phyloP scores from a whole-genome alignment of 1,140 invertebrate genomes.

The Drosophila neocordata region DNA sequence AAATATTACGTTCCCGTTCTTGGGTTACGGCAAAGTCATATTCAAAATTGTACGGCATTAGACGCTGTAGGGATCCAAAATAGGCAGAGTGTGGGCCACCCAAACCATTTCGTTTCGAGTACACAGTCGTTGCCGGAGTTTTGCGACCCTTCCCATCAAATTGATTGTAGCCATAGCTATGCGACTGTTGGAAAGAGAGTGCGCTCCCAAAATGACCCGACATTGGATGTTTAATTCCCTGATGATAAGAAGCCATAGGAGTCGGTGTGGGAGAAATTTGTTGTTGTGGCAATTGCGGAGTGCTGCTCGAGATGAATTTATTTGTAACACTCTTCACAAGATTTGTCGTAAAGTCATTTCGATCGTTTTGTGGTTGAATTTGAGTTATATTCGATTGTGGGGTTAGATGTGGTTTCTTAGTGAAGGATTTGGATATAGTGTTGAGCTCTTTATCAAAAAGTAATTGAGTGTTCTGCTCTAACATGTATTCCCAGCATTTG shows the following conservation, averaged over 20 bases:
- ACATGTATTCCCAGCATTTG: slow-evolving; percentile 96
- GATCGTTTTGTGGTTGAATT: slow-evolving; percentile 42
- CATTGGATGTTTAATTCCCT: slow-evolving; percentile 36
- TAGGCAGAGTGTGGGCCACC: slow-evolving; percentile 91
- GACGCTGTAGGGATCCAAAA: slow-evolving; percentile 91
- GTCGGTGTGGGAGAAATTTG: slow-evolving; percentile 11
- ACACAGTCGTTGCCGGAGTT: slow-evolving; percentile 60
- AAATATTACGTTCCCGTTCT: slow-evolving; percentile 85
- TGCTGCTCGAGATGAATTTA: slow-evolving; percentile 78
- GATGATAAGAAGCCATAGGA: slow-evolving; percentile 39
- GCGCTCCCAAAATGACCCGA: slow-evolving; percentile 89
- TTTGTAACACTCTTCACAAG: slow-evolving; percentile 66
- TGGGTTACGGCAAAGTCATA: slow-evolving; percentile 92
- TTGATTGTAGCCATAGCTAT: slow-evolving; percentile 65
- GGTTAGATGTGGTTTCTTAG: slow-evolving; percentile 82
- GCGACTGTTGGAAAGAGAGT: slow-evolving; percentile 86
- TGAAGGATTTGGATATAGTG: slow-evolving; percentile 88
- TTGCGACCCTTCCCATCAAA: slow-evolving; percentile 82
- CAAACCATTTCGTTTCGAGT: slow-evolving; percentile 58
- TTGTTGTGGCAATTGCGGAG: slow-evolving; percentile 57
- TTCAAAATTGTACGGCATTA: slow-evolving; percentile 93
- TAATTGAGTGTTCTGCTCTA: slow-evolving; percentile 94
- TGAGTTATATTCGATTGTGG: slow-evolving; percentile 72
- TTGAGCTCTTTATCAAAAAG: slow-evolving; percentile 94
- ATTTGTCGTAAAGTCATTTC: slow-evolving; percentile 73